Evolutionary conservation across 2,113 vertebrate species (phyloP).

Genomic region (Chunga burmeisteri): DNA sequence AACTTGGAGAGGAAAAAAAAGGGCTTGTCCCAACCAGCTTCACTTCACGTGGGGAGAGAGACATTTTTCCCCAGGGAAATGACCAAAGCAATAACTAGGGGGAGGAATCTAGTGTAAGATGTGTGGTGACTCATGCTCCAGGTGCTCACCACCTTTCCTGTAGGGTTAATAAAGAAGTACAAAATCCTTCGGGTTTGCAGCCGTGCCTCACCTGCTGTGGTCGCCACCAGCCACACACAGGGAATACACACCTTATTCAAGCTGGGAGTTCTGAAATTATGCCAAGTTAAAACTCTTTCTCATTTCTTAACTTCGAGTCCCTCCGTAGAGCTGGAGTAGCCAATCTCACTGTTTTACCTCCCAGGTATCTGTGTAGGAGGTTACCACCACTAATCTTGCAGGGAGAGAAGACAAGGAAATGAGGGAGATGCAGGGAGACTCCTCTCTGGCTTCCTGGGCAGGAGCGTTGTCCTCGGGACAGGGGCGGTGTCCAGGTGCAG

Average conservation of each 20-base stretch:
- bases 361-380: background rate
- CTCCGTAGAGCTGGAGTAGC: background rate
- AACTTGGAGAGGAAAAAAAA: background rate
- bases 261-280: background rate
- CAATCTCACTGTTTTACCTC: background rate
- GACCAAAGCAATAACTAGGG: background rate
- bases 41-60: background rate
- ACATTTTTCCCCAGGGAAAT: background rate
- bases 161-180: background rate
- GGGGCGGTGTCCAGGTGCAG: background rate
- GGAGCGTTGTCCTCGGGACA: background rate
- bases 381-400: background rate
- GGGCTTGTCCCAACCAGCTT: fast-evolving
- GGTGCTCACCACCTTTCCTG: background rate
- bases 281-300: background rate
- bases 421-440: background rate
- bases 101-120: background rate
- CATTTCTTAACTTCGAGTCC: background rate
- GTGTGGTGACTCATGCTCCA: background rate
- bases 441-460: background rate
- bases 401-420: background rate
- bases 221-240: background rate
- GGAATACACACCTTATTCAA: background rate
- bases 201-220: background rate
- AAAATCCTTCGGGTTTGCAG: background rate